Conservation (phyloP, 2,113 vertebrate species). For the Oenanthe melanoleuca region DNA sequence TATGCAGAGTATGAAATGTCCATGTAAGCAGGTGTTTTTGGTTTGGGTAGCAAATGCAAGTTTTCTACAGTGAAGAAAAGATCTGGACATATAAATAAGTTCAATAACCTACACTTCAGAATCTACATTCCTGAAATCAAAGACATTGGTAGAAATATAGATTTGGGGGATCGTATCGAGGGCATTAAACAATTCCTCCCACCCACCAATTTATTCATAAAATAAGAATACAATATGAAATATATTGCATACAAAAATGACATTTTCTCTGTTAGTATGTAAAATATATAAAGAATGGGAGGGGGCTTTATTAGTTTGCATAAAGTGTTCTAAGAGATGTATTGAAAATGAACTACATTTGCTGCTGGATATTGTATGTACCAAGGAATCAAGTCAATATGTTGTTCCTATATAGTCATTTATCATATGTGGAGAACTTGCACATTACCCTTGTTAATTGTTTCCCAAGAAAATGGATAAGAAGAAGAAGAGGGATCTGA, state of each 20-base stretch:
- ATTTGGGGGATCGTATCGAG: background rate
- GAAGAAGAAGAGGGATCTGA: background rate
- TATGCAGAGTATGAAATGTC: background rate
- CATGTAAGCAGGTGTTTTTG: background rate
- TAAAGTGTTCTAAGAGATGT: background rate
- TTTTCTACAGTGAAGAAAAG: background rate
- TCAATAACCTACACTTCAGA: background rate
- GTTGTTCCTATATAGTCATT: background rate
- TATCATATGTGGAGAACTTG: background rate
- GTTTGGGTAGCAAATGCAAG: background rate
- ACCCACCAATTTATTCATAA: background rate
- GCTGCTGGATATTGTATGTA: background rate
- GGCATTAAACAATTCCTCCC: background rate
- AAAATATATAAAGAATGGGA: background rate
- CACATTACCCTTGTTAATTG: background rate
- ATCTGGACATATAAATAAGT: background rate
- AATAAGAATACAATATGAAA: background rate
- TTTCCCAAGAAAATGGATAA: background rate
- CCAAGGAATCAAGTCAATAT: background rate
- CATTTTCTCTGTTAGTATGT: background rate
- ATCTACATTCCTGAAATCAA: background rate
- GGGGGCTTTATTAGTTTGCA: background rate
- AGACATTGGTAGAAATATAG: background rate
- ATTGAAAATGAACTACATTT: background rate
- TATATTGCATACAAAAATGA: background rate